These are phyloP conservation scores for Bufo gargarizans DNA, from an alignment of 2,113 vertebrate genomes.

Conservation along the genomic window DNA sequence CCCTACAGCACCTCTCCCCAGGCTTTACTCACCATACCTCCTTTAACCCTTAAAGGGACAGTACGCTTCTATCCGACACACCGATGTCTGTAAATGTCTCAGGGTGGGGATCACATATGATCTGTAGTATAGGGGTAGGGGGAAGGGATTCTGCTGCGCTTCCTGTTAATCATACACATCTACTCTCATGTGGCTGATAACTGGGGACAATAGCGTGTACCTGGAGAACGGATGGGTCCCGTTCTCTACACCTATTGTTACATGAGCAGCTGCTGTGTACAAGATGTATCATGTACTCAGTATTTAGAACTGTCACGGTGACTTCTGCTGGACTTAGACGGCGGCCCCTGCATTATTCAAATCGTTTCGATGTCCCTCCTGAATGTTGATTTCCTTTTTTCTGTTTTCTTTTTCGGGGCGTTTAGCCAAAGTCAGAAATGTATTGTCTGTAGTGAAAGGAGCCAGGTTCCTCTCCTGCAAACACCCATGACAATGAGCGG, in stretches of 20 bases:
- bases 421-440: neutral
- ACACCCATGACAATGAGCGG: neutral
- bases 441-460: neutral
- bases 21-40: neutral
- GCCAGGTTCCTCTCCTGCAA: neutral
- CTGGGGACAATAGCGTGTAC: too few relatives aligned
- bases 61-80: neutral
- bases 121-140: neutral
- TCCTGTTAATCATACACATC: neutral
- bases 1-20: neutral
- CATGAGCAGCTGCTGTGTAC: neutral
- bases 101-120: too few relatives aligned
- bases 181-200: too few relatives aligned
- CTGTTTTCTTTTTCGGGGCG: neutral
- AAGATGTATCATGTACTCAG: neutral
- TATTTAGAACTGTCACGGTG: neutral
- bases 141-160: neutral
- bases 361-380: neutral
- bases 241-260: neutral
- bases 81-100: neutral
- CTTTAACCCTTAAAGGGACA: neutral
- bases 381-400: neutral
- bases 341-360: conserved; percentile 12
- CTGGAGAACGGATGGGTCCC: too few relatives aligned
- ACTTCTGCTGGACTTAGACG: neutral